A percentile compares a stretch with the other conserved stretches of the same genome.
phyloP scores from a whole-genome alignment of 2,797 vertebrate species.

The Zenarchopterus dispar region DNA sequence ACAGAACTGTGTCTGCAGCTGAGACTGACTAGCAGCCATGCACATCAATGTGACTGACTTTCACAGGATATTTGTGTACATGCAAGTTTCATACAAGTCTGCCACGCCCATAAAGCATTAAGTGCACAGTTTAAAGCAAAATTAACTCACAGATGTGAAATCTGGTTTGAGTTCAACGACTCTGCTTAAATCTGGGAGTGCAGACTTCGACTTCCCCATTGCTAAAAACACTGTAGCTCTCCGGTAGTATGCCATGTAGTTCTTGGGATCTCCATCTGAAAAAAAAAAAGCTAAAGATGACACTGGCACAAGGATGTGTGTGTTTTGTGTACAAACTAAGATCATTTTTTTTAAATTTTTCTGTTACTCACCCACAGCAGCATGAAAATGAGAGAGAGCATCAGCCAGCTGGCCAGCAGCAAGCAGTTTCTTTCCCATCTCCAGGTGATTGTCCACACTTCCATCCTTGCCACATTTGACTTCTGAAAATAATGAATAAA shows the following conservation, averaged over 20 bases:
- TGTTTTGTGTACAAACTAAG: neutral
- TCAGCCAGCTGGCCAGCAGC: conserved; percentile 97
- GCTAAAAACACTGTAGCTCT: conserved; percentile 97
- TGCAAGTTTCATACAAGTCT: neutral
- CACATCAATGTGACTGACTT: too few species aligned
- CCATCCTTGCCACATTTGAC: conserved; percentile 91
- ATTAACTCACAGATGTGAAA: conserved; percentile 92
- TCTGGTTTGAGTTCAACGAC: conserved; percentile 98
- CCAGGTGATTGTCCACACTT: conserved; percentile 93
- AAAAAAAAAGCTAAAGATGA: neutral
- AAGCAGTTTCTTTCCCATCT: conserved; percentile 97
- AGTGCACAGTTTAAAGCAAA: neutral
- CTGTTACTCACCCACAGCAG: conserved; percentile 89
- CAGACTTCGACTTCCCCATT: conserved; percentile 98
- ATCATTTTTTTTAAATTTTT: too few species aligned
- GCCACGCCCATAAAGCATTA: neutral
- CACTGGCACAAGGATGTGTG: neutral
- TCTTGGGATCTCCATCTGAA: conserved; percentile 93
- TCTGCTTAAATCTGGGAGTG: conserved; percentile 94
- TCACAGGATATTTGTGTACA: too few species aligned
- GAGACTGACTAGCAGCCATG: too few species aligned
- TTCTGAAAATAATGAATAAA: conserved; percentile 71
- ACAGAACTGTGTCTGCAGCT: neutral
- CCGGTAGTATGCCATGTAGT: conserved; percentile 96
- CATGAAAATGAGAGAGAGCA: conserved; percentile 96